Conservation (phyloP, 2,113 vertebrate species). For the Sturnira hondurensis region DNA sequence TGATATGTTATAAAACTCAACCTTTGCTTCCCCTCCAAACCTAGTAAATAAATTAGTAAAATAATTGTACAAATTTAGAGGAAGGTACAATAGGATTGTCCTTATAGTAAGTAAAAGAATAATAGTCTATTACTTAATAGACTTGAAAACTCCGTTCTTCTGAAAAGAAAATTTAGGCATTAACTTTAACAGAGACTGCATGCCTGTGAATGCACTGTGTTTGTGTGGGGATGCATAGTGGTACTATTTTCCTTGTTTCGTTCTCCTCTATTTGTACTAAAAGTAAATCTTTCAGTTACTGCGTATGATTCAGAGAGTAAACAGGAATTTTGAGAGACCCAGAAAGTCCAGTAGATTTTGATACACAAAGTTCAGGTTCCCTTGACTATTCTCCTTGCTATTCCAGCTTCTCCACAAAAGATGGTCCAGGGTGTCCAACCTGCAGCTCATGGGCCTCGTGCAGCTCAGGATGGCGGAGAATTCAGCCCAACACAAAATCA, state of each 20-base stretch:
- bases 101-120: neutral
- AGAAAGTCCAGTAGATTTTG: neutral
- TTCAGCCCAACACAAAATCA: too few species aligned
- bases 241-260: neutral
- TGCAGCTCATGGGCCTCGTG: too few species aligned
- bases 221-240: neutral
- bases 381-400: neutral
- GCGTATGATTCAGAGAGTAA: neutral
- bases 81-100: neutral
- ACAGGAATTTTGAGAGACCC: neutral
- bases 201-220: neutral
- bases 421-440: neutral
- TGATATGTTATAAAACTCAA: neutral
- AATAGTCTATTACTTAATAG: neutral
- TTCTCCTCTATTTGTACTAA: neutral
- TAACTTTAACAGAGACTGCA: neutral
- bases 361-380: neutral
- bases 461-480: too few species aligned
- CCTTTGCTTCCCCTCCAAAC: neutral
- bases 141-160: neutral
- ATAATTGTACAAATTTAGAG: constrained; percentile 5
- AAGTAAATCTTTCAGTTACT: neutral
- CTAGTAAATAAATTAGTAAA: neutral
- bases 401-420: neutral
- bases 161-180: neutral